Evolutionary conservation across 64 coral and sea anemone genomes (phyloP), one percentile per base, ranked within the genome.

Genomic region (Pachyseris speciosa): DNA sequence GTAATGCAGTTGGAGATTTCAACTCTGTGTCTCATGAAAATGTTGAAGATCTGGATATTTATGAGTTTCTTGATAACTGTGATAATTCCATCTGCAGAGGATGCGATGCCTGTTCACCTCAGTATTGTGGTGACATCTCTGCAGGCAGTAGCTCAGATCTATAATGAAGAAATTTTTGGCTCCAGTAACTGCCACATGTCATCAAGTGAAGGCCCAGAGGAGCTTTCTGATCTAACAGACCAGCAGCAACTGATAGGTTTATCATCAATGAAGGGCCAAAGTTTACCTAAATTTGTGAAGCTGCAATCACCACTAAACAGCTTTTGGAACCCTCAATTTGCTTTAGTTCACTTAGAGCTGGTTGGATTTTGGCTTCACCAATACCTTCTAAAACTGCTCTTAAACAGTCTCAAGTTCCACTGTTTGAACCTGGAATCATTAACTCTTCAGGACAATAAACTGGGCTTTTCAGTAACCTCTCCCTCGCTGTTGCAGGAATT

Each of bases 261-360:
- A n/a, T n/a, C n/a, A n/a, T n/a, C n/a, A n/a, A n/a, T n/a, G n/a
- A n/a, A n/a, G n/a, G n/a, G n/a, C n/a, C n/a, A n/a, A n/a, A n/a
- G n/a, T n/a, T n/a, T n/a, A n/a, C n/a, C n/a, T n/a, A n/a, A n/a
- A n/a, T n/a, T n/a, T n/a, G n/a, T n/a, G n/a, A n/a, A n/a, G n/a
- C n/a, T n/a, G n/a, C n/a, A n/a, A n/a, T n/a, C n/a, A n/a, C n/a
- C n/a, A n/a, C n/a, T n/a, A n/a, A n/a, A n/a, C 66, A 64, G 79
- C 39, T 40, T 63, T 12, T 61, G 22, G 63, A 63, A 40, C 27
- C 49, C 19, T 37, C 34, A 11, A n/a, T 81, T 53, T 10, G 39
- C n/a, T 2, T 61, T 79, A 52, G 75, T 79, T 79, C 89, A 92
- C 27, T 92, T 92, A 74, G 89, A 92, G 30, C 42, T 92, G 34